These are phyloP conservation scores for Alviniconcha strummeri DNA, from an alignment of 2,888 invertebrate genomes.

Conservation along the genomic window DNA sequence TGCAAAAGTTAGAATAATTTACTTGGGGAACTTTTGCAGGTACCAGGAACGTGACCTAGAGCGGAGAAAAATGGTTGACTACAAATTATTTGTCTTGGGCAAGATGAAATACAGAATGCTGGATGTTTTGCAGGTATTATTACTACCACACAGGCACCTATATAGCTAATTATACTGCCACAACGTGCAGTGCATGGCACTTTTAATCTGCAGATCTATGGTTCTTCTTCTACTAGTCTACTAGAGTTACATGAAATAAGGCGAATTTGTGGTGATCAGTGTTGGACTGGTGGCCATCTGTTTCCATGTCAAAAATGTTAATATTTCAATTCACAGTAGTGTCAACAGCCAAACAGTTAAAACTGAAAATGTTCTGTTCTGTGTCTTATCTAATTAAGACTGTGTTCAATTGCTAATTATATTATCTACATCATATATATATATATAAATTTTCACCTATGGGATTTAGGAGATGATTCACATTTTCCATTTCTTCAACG, in stretches of 20 bases:
- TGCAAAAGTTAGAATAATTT: too few relatives aligned
- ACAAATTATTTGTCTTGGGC: slow-evolving; percentile 40
- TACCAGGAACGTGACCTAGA: slow-evolving; percentile 51
- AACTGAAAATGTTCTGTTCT: too few relatives aligned
- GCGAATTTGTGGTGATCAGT: not conserved
- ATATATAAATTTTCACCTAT: too few relatives aligned
- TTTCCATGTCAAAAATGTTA: too few relatives aligned
- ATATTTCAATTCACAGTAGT: too few relatives aligned
- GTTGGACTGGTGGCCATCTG: not conserved
- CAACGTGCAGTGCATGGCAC: not conserved
- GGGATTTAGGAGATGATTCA: too few relatives aligned
- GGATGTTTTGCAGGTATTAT: slow-evolving; percentile 43
- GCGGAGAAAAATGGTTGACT: slow-evolving; percentile 41
- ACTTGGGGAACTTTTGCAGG: slow-evolving; percentile 28
- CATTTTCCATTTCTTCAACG: too few relatives aligned
- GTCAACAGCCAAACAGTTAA: too few relatives aligned
- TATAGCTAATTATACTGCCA: not conserved
- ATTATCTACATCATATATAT: too few relatives aligned
- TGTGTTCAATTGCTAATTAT: too few relatives aligned
- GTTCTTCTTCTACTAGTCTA: not conserved
- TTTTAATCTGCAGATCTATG: slow-evolving; percentile 4
- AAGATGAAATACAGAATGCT: slow-evolving; percentile 49
- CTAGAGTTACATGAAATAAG: too few relatives aligned
- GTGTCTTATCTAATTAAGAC: too few relatives aligned
- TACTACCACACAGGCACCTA: not conserved